These are phyloP conservation scores for Ennomos quercinarius DNA, from an alignment of 2,888 invertebrate species.

Conservation along the genomic window DNA sequence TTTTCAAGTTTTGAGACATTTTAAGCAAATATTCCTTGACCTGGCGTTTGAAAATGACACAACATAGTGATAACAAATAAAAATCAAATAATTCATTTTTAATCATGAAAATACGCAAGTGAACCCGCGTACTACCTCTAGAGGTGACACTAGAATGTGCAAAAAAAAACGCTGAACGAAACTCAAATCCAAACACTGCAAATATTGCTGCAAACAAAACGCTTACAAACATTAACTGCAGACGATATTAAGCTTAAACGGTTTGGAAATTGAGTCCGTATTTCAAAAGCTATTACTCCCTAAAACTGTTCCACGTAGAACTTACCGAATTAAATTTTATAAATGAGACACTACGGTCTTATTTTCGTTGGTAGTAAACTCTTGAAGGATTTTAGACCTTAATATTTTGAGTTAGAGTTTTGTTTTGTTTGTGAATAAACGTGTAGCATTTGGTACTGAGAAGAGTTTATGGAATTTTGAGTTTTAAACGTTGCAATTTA, in stretches of 20 bases:
- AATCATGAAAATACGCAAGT: too few relatives aligned
- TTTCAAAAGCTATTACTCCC: conserved; percentile 25
- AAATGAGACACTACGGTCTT: conserved; percentile 32
- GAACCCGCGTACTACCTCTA: too few relatives aligned
- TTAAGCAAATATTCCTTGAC: too few relatives aligned
- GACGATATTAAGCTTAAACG: conserved; percentile 36
- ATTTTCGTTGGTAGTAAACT: conserved; percentile 2
- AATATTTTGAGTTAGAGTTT: background rate
- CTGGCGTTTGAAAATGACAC: too few relatives aligned
- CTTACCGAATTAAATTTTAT: conserved; percentile 38
- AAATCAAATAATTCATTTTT: too few relatives aligned
- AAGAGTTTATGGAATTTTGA: conserved; percentile 5
- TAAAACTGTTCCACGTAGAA: conserved; percentile 15
- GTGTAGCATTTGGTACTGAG: background rate
- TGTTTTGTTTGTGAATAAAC: conserved; percentile 3
- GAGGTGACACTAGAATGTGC: conserved; percentile 31
- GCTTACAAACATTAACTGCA: conserved; percentile 24
- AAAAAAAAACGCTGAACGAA: conserved; percentile 35
- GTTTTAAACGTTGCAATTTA: background rate
- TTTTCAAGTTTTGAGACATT: too few relatives aligned
- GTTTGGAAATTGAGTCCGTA: conserved; percentile 36
- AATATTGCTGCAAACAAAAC: conserved; percentile 32
- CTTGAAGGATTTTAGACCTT: conserved; percentile 20
- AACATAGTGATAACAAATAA: too few relatives aligned
- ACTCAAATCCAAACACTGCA: conserved; percentile 37